Evolutionary conservation across 2,113 vertebrate genomes (phyloP), one percentile per base, ranked within the genome.

Genomic region (Trachemys scripta): DNA sequence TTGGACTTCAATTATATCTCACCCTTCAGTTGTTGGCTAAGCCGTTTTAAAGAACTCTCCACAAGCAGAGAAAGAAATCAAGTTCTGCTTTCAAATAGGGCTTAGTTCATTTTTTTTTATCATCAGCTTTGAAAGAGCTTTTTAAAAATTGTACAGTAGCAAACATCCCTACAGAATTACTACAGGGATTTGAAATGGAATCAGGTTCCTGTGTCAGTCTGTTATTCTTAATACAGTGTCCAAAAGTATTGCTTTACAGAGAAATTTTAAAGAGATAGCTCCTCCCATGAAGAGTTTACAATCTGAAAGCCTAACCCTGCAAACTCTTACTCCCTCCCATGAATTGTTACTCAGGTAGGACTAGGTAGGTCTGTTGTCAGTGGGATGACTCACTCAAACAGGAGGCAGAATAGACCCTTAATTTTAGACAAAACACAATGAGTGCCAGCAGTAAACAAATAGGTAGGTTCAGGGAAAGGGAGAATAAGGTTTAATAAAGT

Each of bases 1-100:
- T n/a, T 69, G 62, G 35, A 38, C 38, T 72, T 20, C 0, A 0
- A 4, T 84, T 2, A 2, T 24, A 2, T 69, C 79, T 94, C 27
- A 38, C 16, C 81, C 31, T 91, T 91, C 82, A 82, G 24, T 76
- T 88, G 31, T 57, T 2, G 2, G 50, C 11, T 9, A 11, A 0
- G 1, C n/a, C 9, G 25, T 42, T 88, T 56, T 69, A 51, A 9
- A 84, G 81, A 72, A 91, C 27, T 95, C 79, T 45, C 5, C 0
- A 1, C 8, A 62, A 1, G 9, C 35, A 94, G 78, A 25, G 47
- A 78, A 91, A 62, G 31, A 72, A 16, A 11, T 57, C 45, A 69
- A 69, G 84, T 93, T 90, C 27, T 87, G n/a, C 72, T 88, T 84
- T 29, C 38, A 38, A 14, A 8, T 2, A 45, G 49, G 76, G 4